A percentile compares a stretch with the other conserved stretches of the same genome.
phyloP scores from a whole-genome alignment of 1,140 invertebrate species.

The Bombus confusus region DNA sequence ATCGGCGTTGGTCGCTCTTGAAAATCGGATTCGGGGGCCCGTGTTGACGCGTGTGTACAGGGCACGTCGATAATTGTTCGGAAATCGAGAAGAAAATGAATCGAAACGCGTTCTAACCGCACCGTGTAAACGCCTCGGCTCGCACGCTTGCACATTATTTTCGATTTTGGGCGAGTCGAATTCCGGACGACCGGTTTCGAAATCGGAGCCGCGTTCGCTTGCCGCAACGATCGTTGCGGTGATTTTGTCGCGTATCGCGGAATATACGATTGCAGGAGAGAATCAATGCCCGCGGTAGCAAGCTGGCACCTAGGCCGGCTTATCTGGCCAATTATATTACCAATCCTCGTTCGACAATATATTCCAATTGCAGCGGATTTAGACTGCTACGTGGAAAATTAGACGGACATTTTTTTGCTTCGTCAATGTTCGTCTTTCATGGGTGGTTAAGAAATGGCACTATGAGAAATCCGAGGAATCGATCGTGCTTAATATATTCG shows the following conservation, averaged over 20 bases:
- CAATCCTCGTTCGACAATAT: background rate
- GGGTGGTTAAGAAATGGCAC: too few species aligned
- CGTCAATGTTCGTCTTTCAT: background rate
- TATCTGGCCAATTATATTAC: constrained; percentile 42
- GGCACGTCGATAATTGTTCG: constrained; percentile 63
- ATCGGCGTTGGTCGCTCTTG: constrained; percentile 19
- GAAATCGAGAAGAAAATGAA: constrained; percentile 69
- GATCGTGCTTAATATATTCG: too few species aligned
- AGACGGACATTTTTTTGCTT: background rate
- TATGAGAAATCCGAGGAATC: too few species aligned
- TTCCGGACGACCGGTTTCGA: constrained; percentile 13
- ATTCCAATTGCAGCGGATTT: background rate
- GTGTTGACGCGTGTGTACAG: constrained; percentile 10
- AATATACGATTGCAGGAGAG: constrained; percentile 37
- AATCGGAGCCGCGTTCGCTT: background rate
- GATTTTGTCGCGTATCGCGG: constrained; percentile 25
- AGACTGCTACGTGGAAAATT: background rate
- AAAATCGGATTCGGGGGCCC: constrained; percentile 60
- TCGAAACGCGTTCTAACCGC: constrained; percentile 47
- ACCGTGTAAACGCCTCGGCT: background rate
- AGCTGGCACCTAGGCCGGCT: background rate
- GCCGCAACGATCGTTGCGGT: constrained; percentile 14
- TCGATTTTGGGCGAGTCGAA: constrained; percentile 13
- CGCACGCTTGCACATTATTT: constrained; percentile 5
- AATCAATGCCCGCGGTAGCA: constrained; percentile 33